Evolutionary conservation across 2,113 vertebrate species (phyloP).

Genomic region (Eulemur rufifrons): DNA sequence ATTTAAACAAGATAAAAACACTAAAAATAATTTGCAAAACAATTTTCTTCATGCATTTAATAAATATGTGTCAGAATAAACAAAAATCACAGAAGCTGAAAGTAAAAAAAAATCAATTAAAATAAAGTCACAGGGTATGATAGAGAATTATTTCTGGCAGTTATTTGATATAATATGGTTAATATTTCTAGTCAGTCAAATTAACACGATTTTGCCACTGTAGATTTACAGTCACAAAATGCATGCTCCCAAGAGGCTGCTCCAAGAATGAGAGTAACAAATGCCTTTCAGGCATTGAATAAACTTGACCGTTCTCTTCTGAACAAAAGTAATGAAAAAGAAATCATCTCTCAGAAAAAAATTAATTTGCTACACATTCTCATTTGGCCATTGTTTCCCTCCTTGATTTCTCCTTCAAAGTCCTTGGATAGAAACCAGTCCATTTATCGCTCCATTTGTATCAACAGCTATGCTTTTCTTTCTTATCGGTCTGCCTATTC

Average conservation of each 20-base stretch:
- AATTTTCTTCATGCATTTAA: constrained; percentile 90
- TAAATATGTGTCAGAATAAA: constrained; percentile 95
- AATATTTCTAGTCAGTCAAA: constrained; percentile 96
- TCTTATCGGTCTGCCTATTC: constrained; percentile 71
- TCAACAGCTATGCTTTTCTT: constrained; percentile 77
- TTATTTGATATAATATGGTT: constrained; percentile 97
- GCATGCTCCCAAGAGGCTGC: constrained; percentile 78
- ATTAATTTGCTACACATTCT: constrained; percentile 40
- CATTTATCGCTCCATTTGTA: constrained; percentile 73
- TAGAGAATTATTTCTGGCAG: constrained; percentile 95
- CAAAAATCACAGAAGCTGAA: constrained; percentile 90
- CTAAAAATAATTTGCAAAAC: constrained; percentile 83
- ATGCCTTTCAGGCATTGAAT: constrained; percentile 51
- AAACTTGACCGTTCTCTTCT: constrained; percentile 52
- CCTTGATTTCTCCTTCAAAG: constrained; percentile 64
- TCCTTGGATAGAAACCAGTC: constrained; percentile 66
- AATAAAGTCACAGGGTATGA: constrained; percentile 92
- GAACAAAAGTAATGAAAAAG: not conserved
- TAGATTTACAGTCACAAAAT: constrained; percentile 81
- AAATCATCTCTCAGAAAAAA: constrained; percentile 30
- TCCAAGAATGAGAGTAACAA: constrained; percentile 83
- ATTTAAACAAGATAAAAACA: constrained; percentile 79
- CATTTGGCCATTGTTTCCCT: not conserved
- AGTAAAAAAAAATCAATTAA: constrained; percentile 97
- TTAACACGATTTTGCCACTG: constrained; percentile 93